Base-by-base conservation (phyloP, 2,888 invertebrate species). In the Oxytorus armatus region DNA sequence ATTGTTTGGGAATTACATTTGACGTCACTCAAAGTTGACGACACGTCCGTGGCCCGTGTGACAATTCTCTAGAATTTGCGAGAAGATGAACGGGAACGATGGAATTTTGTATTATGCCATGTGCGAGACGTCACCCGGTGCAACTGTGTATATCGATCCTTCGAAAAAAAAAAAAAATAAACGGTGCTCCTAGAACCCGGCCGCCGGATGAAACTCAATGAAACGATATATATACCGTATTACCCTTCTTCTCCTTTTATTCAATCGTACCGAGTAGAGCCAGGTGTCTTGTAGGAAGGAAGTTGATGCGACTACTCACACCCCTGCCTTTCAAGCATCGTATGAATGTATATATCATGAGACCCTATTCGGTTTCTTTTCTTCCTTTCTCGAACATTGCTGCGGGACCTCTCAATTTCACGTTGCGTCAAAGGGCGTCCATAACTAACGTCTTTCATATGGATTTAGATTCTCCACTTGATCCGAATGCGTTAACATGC, bases 201-300 rank as follows among this genome's bases (percentile, higher is more conserved):
- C 53, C 29, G 33, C 44, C 79, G 3, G 74, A 33, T 68, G 61
- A 36, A 42, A 61, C 57, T 29, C 49, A 55, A 63, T 75, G 74
- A 16, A 79, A 51, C 72, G 61, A 42, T 36, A 33, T 29, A 33
- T 59, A 51, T 73, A 29, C 16, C n/a, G 36, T 39, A 51, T 72
- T 79, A 79, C 49, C 74, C 69, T 74, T 68, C 68, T 69, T 72
- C 57, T 36, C 66, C 51, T n/a, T n/a, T 74, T 75, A 44, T 61
- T 53, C 49, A 42, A 57, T 63, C 63, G 39, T 11, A 57, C 33
- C 33, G n/a, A 23, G 51, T 21, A 44, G 55, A 39, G 66, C 74
- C 73, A 74, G 73, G 68, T 79, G 78, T 53, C 68, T 39, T 8
- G 47, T 25, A 39, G 72, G 68, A 61, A 78, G 78, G 73, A 78